These are phyloP conservation scores for Oncopodura yosiiana DNA, from an alignment of 1,140 invertebrate genomes.

Conservation along the genomic window DNA sequence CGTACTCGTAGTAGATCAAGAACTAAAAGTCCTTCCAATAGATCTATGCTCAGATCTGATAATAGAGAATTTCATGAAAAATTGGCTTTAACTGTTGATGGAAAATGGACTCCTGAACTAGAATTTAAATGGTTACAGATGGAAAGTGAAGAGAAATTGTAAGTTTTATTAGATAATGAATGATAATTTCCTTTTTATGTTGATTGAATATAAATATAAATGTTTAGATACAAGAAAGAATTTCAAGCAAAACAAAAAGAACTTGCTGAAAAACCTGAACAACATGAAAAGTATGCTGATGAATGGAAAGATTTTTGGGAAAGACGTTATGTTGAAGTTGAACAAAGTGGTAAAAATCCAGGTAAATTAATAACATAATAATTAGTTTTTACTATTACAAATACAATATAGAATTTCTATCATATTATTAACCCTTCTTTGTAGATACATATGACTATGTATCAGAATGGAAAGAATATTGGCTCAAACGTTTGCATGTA, in stretches of 20 bases:
- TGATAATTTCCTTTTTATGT: not conserved
- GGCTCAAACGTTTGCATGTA: constrained; percentile 18
- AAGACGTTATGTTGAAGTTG: constrained; percentile 28
- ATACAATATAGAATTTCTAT: no score
- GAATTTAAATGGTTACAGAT: constrained; percentile 20
- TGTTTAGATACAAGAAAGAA: constrained; percentile 12
- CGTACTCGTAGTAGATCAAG: not conserved
- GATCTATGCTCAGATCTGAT: not conserved
- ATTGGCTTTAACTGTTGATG: constrained; percentile 12
- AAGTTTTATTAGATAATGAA: not conserved
- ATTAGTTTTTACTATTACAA: no score
- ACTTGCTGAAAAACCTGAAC: constrained; percentile 28
- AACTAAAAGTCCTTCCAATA: not conserved
- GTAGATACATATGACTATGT: constrained; percentile 33
- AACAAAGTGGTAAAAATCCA: constrained; percentile 26
- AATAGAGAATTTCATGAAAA: constrained; percentile 23
- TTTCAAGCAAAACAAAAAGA: constrained; percentile 9
- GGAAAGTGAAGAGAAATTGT: constrained; percentile 25
- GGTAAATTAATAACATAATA: no score
- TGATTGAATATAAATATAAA: not conserved
- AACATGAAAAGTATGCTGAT: constrained; percentile 27
- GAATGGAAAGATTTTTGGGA: constrained; percentile 35
- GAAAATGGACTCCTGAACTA: constrained; percentile 26
- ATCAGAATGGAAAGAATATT: constrained; percentile 31
- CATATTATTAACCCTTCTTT: no score